Conservation (phyloP, 2,888 invertebrate genomes). For the Glaucopsyche alexis region DNA sequence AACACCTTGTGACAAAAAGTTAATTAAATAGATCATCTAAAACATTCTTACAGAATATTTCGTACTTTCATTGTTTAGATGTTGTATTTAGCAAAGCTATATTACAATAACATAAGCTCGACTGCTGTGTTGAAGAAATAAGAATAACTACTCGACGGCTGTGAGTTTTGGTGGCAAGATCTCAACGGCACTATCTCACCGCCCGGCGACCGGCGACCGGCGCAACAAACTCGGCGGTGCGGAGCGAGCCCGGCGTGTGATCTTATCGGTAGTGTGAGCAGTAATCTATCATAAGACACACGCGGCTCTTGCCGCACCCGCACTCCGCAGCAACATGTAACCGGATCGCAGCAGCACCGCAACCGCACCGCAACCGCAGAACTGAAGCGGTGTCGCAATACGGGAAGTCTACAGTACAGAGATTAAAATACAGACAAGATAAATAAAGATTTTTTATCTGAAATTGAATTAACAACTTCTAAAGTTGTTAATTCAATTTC, state of each 20-base stretch:
- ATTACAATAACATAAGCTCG: background rate
- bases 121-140: background rate
- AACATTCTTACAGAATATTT: too few species aligned
- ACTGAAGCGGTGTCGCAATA: background rate
- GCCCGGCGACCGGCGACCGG: too few species aligned
- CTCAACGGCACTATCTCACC: too few species aligned
- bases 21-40: background rate
- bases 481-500: too few species aligned
- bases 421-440: too few species aligned
- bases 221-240: background rate
- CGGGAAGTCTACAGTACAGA: too few species aligned
- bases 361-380: background rate
- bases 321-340: background rate
- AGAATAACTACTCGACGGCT: background rate
- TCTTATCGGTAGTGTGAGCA: constrained; percentile 79
- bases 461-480: too few species aligned
- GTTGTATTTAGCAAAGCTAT: background rate
- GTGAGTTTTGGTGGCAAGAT: background rate
- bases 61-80: background rate
- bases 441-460: too few species aligned
- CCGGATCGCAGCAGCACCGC: background rate
- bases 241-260: constrained; percentile 76
- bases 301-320: constrained; percentile 67
- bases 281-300: constrained; percentile 80
- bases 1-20: too few species aligned